Evolutionary conservation across 1,140 invertebrate species (phyloP).

Genomic region (Hetaerina americana): DNA sequence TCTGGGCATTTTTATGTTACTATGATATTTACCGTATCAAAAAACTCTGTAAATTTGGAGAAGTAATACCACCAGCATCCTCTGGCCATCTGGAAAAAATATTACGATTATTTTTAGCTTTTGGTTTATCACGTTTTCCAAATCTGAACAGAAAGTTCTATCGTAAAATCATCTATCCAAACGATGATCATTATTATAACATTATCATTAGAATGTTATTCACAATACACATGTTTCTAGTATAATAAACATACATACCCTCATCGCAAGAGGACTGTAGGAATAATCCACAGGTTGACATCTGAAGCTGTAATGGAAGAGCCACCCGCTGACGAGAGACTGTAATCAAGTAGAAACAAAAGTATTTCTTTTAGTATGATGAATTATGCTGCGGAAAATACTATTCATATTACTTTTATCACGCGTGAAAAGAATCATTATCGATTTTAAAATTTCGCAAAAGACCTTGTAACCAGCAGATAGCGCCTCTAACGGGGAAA

Average conservation of each 20-base stretch:
- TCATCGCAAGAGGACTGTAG: conserved; percentile 53
- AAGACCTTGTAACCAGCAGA: too few relatives aligned
- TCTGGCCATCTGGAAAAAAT: conserved; percentile 45
- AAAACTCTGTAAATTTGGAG: conserved; percentile 75
- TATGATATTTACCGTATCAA: conserved; percentile 54
- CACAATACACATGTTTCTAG: neutral
- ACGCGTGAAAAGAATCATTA: too few relatives aligned
- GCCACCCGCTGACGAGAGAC: conserved; percentile 57
- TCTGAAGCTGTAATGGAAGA: conserved; percentile 61
- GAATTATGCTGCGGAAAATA: too few relatives aligned
- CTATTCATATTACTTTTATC: too few relatives aligned
- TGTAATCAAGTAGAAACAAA: conserved; percentile 28
- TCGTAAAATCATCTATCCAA: too few relatives aligned
- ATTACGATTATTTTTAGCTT: conserved; percentile 23
- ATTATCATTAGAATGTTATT: neutral
- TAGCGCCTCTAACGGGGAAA: too few relatives aligned
- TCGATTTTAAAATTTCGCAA: too few relatives aligned
- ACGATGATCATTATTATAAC: too few relatives aligned
- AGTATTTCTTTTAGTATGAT: neutral
- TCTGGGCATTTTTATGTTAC: too few relatives aligned
- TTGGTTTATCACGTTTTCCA: too few relatives aligned
- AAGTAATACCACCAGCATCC: conserved; percentile 80
- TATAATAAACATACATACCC: conserved; percentile 47
- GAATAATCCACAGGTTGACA: conserved; percentile 89
- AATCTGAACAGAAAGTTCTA: conserved; percentile 8